Percentiles rank a stretch among this genome's conserved stretches.
Evolutionary conservation across 2,888 invertebrate genomes (phyloP).

Genomic region (Chorisops tibialis): DNA sequence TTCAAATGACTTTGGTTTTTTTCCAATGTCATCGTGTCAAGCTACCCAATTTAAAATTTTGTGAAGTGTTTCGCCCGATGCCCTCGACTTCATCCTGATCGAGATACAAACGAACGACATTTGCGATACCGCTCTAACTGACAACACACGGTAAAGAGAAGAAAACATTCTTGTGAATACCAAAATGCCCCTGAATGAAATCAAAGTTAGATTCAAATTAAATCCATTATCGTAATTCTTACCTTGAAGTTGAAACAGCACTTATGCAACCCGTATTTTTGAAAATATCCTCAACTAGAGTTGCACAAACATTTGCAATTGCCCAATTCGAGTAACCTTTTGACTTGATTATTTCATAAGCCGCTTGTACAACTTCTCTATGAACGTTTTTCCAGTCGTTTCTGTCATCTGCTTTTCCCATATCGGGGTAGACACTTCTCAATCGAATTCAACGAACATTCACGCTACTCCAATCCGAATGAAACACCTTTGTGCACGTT

Average conservation of each 20-base stretch:
- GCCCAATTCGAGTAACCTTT: conserved; percentile 93
- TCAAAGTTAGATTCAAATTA: not conserved
- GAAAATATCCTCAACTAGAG: conserved; percentile 67
- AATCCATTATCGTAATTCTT: conserved; percentile 57
- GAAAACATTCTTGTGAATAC: conserved; percentile 77
- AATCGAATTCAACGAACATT: conserved; percentile 86
- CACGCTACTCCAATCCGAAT: conserved; percentile 88
- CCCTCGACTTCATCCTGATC: conserved; percentile 58
- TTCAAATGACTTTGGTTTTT: too few relatives aligned
- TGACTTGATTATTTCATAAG: conserved; percentile 80
- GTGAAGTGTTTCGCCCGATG: not conserved
- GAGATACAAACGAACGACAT: conserved; percentile 69
- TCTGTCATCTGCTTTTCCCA: conserved; percentile 69
- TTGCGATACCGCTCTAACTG: conserved; percentile 66
- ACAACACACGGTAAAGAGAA: conserved; percentile 79
- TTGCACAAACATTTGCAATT: conserved; percentile 74
- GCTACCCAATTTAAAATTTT: too few relatives aligned
- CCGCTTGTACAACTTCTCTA: conserved; percentile 77
- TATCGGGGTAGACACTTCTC: conserved; percentile 69
- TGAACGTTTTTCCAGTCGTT: conserved; percentile 80
- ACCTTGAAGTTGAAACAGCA: conserved; percentile 72
- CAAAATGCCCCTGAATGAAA: conserved; percentile 68
- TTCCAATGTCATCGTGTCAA: too few relatives aligned
- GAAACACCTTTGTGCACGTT: conserved; percentile 88
- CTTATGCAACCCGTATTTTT: conserved; percentile 72